Conservation (phyloP, 2,113 vertebrate genomes). For the Empidonax alnorum region DNA sequence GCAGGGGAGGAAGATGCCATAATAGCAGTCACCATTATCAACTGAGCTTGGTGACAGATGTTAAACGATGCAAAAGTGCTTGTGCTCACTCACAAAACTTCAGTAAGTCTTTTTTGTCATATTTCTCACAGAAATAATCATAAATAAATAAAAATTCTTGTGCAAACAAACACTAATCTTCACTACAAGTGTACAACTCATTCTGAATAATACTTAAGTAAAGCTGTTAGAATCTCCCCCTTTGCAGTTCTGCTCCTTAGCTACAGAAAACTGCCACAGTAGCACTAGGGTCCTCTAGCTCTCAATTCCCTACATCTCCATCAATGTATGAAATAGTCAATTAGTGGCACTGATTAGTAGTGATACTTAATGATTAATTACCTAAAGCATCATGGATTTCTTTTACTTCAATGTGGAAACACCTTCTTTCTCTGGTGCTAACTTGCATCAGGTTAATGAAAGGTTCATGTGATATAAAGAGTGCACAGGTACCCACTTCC, state of each 20-base stretch:
- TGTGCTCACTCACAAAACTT: constrained; percentile 42
- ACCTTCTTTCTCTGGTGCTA: neutral
- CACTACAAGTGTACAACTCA: constrained; percentile 1
- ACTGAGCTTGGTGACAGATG: constrained; percentile 65
- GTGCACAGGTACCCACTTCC: neutral
- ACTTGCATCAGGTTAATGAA: neutral
- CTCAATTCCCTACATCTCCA: neutral
- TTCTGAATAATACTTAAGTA: constrained; percentile 41
- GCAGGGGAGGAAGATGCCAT: constrained; percentile 61
- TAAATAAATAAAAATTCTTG: constrained; percentile 12
- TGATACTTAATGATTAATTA: neutral
- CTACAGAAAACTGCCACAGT: constrained; percentile 2
- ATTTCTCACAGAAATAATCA: constrained; percentile 22
- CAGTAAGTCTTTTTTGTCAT: constrained; percentile 10
- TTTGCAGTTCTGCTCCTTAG: neutral
- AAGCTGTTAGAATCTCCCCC: neutral
- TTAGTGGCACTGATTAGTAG: neutral
- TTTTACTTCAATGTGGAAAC: neutral
- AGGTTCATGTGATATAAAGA: neutral
- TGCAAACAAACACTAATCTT: neutral
- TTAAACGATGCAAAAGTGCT: constrained; percentile 48
- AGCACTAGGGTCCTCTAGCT: neutral
- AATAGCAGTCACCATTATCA: constrained; percentile 64
- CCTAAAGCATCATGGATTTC: neutral
- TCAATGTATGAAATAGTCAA: neutral